These are phyloP conservation scores for Drosophila ficusphila DNA, from an alignment of 1,140 invertebrate genomes.

Conservation along the genomic window DNA sequence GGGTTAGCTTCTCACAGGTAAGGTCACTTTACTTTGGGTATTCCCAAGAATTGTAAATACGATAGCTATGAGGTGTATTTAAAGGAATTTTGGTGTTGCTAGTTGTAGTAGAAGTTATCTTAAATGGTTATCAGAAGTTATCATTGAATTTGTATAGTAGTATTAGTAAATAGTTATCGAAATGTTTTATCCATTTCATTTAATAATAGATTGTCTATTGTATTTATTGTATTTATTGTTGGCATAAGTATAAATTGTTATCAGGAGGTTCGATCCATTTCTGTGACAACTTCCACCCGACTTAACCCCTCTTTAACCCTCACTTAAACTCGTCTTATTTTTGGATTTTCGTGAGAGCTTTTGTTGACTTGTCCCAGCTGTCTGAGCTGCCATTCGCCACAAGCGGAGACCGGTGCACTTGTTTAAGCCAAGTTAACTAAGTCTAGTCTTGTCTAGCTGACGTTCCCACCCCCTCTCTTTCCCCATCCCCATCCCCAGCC, in stretches of 20 bases:
- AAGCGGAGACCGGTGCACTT: slow-evolving; percentile 12
- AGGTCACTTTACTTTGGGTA: slow-evolving; percentile 23
- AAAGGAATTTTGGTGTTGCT: too few relatives aligned
- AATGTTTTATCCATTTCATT: too few relatives aligned
- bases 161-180: too few relatives aligned
- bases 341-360: slow-evolving; percentile 10
- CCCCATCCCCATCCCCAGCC: too few relatives aligned
- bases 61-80: too few relatives aligned
- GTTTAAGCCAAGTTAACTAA: slow-evolving; percentile 29
- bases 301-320: slow-evolving; percentile 4
- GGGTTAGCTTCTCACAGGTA: slow-evolving; percentile 8
- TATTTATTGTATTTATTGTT: too few relatives aligned
- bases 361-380: slow-evolving; percentile 5
- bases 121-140: background rate
- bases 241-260: too few relatives aligned
- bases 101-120: too few relatives aligned
- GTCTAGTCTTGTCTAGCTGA: slow-evolving; percentile 36
- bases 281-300: background rate
- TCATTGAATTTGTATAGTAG: background rate
- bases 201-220: too few relatives aligned
- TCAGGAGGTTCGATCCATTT: too few relatives aligned
- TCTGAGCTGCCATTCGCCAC: background rate
- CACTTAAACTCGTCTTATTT: background rate
- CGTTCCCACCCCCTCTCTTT: background rate
- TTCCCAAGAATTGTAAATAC: slow-evolving; percentile 1